Evolutionary conservation across 2,888 invertebrate genomes (phyloP).

Genomic region (Euproctis similis): DNA sequence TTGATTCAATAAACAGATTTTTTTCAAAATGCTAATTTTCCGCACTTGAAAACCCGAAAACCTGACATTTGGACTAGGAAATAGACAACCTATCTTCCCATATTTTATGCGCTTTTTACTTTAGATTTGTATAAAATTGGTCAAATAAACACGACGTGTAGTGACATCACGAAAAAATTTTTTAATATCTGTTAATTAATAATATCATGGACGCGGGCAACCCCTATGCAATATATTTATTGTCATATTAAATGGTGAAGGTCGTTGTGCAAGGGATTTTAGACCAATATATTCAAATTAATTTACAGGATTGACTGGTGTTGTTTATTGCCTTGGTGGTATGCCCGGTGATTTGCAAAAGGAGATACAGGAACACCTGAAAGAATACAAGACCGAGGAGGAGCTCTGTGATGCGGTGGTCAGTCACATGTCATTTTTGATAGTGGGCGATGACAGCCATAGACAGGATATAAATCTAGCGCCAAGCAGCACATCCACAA

Average conservation of each 20-base stretch:
- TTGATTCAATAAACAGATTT: no score
- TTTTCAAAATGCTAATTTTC: no score
- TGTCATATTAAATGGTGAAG: background rate
- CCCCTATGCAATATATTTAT: background rate
- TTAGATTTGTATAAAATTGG: no score
- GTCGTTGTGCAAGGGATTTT: background rate
- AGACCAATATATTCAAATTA: background rate
- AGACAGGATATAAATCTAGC: slow-evolving; percentile 16
- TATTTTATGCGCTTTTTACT: no score
- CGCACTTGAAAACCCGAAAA: no score
- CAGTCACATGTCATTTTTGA: slow-evolving; percentile 29
- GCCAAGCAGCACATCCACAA: slow-evolving; percentile 9
- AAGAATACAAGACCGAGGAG: slow-evolving; percentile 16
- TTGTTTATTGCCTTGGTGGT: slow-evolving; percentile 42
- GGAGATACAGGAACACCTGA: slow-evolving; percentile 20
- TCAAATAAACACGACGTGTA: no score
- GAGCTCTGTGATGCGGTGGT: slow-evolving; percentile 28
- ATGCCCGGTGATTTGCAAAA: slow-evolving; percentile 30
- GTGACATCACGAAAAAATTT: no score
- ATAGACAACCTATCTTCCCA: no score
- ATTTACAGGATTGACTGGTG: slow-evolving; percentile 37
- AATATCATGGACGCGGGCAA: no score
- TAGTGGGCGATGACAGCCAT: slow-evolving; percentile 17
- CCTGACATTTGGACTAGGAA: no score
- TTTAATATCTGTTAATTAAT: no score